These are phyloP conservation scores for Ophonus ardosiacus DNA, from an alignment of 2,888 invertebrate species.

Conservation along the genomic window DNA sequence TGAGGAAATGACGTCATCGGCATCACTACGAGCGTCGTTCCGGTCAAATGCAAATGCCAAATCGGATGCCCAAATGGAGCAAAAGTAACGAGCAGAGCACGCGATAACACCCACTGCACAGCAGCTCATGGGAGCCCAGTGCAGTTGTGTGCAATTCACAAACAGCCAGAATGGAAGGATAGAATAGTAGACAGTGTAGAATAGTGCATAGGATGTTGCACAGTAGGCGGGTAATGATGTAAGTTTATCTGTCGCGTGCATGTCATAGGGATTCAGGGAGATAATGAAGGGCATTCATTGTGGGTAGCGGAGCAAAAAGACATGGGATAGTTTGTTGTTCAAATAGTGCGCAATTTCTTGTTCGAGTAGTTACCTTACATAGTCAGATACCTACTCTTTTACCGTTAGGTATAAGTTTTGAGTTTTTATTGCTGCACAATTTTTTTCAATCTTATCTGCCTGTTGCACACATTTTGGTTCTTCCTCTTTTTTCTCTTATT, in stretches of 20 bases:
- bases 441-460: too few species aligned
- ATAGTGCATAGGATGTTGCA: background rate
- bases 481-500: too few species aligned
- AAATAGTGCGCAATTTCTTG: background rate
- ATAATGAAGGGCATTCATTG: constrained; percentile 4
- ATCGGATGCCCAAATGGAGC: constrained; percentile 51
- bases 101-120: constrained; percentile 27
- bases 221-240: constrained; percentile 20
- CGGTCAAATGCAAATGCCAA: constrained; percentile 51
- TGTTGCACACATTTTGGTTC: too few species aligned
- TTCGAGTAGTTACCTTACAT: too few species aligned
- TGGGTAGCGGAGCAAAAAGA: background rate
- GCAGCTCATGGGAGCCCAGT: too few species aligned
- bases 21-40: constrained; percentile 2
- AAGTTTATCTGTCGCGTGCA: constrained; percentile 17
- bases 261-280: background rate
- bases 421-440: too few species aligned
- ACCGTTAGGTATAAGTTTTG: too few species aligned
- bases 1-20: constrained; percentile 34
- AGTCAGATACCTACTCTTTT: too few species aligned
- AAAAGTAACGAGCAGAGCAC: constrained; percentile 27
- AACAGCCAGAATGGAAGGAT: background rate
- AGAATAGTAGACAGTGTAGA: background rate
- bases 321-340: background rate
- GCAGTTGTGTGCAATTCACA: too few species aligned